Percentiles rank a stretch among this genome's conserved stretches.
Evolutionary conservation across 64 coral and sea anemone species (phyloP).

Genomic region (Dendrophyllia cribrosa): DNA sequence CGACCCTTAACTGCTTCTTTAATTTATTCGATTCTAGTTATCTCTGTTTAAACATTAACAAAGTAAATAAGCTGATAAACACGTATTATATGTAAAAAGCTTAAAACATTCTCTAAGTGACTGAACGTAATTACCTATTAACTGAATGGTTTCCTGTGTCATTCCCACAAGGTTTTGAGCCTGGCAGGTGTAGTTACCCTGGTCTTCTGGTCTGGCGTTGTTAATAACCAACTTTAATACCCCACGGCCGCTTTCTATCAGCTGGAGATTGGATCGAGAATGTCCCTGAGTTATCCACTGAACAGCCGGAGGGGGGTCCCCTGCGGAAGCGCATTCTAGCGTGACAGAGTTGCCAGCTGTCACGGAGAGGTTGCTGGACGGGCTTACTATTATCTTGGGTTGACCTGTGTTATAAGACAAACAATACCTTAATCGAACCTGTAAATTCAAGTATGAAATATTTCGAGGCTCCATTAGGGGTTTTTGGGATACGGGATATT

Average conservation of each 20-base stretch:
- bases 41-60: too few relatives aligned
- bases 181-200: slow-evolving; percentile 62
- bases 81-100: too few relatives aligned
- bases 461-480: too few relatives aligned
- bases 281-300: slow-evolving; percentile 42
- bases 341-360: slow-evolving; percentile 36
- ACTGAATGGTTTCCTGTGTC: not conserved
- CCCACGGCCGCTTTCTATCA: slow-evolving; percentile 7
- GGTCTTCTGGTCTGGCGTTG: not conserved
- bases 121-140: slow-evolving; percentile 28
- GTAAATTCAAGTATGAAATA: too few relatives aligned
- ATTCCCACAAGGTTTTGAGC: slow-evolving; percentile 48
- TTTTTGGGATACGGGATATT: too few relatives aligned
- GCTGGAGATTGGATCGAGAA: not conserved
- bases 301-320: slow-evolving; percentile 42
- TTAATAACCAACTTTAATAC: slow-evolving; percentile 41
- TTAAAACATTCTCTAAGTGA: too few relatives aligned
- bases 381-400: slow-evolving; percentile 44
- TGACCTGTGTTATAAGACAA: not conserved
- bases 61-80: too few relatives aligned
- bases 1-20: too few relatives aligned
- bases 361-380: slow-evolving; percentile 25
- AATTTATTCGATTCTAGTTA: too few relatives aligned
- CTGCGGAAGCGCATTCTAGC: slow-evolving; percentile 40
- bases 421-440: too few relatives aligned